Evolutionary conservation across 2,888 invertebrate species (phyloP).

Genomic region (Teleiodes luculella): DNA sequence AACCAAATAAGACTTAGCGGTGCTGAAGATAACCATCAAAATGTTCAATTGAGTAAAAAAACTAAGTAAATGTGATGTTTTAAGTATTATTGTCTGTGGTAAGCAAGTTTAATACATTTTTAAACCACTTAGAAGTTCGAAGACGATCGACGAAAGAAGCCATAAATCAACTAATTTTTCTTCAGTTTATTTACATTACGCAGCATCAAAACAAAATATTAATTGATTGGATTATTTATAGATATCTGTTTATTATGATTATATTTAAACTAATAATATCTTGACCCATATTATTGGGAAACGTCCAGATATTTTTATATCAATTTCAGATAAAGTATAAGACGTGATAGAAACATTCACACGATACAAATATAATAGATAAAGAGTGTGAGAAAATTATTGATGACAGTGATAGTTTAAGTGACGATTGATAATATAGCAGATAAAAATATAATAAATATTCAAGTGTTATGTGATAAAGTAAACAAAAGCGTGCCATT

Average conservation of each 20-base stretch:
- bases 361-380: slow-evolving; percentile 2
- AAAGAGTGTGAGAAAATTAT: slow-evolving; percentile 8
- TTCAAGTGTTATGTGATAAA: neutral
- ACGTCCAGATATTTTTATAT: slow-evolving; percentile 6
- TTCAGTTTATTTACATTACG: no score
- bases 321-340: neutral
- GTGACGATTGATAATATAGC: neutral
- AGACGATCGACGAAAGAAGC: no score
- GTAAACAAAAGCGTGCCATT: neutral
- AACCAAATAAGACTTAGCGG: neutral
- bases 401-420: neutral
- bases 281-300: slow-evolving; percentile 10
- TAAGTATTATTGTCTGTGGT: no score
- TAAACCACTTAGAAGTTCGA: no score
- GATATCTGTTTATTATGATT: no score
- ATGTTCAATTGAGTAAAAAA: no score
- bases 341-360: slow-evolving; percentile 2
- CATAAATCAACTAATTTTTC: no score
- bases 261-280: neutral
- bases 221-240: no score
- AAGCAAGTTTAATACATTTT: no score
- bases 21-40: neutral
- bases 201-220: no score
- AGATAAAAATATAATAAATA: neutral
- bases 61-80: no score